These are phyloP conservation scores for Amblyteles armatorius DNA, from an alignment of 2,888 invertebrate species.

Conservation along the genomic window DNA sequence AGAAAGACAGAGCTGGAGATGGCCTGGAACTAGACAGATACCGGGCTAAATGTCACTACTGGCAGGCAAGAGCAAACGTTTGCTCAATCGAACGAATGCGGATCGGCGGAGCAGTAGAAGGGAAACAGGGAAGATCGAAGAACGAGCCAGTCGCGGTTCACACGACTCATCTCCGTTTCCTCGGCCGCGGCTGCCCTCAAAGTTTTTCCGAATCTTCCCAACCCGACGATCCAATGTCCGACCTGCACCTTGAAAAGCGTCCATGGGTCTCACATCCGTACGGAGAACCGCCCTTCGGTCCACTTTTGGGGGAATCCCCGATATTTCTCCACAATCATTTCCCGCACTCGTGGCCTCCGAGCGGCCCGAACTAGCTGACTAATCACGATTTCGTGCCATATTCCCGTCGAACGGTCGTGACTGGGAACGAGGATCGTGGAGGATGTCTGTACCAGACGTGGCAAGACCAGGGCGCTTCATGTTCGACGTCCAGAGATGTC, in stretches of 20 bases:
- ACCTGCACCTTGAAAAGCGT: background rate
- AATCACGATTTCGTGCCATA: slow-evolving; percentile 40
- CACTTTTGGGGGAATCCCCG: slow-evolving; percentile 20
- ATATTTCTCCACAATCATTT: background rate
- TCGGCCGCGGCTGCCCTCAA: slow-evolving; percentile 38
- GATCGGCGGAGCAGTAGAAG: slow-evolving; percentile 39
- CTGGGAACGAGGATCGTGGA: slow-evolving; percentile 11
- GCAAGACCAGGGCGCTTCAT: slow-evolving; percentile 70
- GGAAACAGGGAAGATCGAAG: slow-evolving; percentile 60
- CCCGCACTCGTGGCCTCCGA: slow-evolving; percentile 4
- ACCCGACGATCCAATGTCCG: background rate
- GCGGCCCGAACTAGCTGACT: slow-evolving; percentile 29
- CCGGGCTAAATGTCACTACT: slow-evolving; percentile 80
- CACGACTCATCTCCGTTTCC: slow-evolving; percentile 80
- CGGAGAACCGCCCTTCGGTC: slow-evolving; percentile 21
- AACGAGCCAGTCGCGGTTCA: slow-evolving; percentile 75
- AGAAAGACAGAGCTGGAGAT: slow-evolving; percentile 56
- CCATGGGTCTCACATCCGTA: background rate
- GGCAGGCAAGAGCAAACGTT: slow-evolving; percentile 67
- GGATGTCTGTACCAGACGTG: slow-evolving; percentile 10
- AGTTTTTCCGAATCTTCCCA: background rate
- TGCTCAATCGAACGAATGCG: slow-evolving; percentile 76
- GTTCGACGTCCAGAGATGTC: slow-evolving; percentile 76
- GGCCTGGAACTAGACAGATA: slow-evolving; percentile 76
- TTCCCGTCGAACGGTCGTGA: slow-evolving; percentile 31